Percentiles rank a stretch among this genome's conserved stretches.
phyloP scores from a whole-genome alignment of 2,888 invertebrate genomes.

The Leptopterna dolabrata region DNA sequence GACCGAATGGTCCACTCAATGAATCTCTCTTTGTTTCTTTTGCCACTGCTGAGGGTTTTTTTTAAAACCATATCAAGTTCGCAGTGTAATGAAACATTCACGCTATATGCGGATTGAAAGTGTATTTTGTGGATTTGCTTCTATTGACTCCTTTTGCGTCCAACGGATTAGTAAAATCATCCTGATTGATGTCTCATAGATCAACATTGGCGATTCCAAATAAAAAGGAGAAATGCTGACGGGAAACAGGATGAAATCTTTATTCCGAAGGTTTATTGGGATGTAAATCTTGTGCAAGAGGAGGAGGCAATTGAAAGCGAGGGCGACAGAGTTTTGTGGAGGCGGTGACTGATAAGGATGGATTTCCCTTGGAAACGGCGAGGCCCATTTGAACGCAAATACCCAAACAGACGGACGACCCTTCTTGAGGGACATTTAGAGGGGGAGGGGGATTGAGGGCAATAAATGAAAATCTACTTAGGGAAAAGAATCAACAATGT shows the following conservation, averaged over 20 bases:
- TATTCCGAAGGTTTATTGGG: constrained; percentile 1
- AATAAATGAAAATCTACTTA: not conserved
- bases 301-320: not conserved
- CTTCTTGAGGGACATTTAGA: not conserved
- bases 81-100: too few relatives aligned
- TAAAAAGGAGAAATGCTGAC: not conserved
- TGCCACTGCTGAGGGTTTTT: not conserved
- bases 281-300: constrained; percentile 22
- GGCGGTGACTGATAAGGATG: constrained; percentile 3
- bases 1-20: not conserved
- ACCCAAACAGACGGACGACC: not conserved
- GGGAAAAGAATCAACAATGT: not conserved
- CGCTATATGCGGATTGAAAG: too few relatives aligned
- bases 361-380: not conserved
- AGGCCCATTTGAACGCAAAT: not conserved
- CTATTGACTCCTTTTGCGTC: too few relatives aligned
- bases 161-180: too few relatives aligned
- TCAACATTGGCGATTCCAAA: not conserved
- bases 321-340: not conserved
- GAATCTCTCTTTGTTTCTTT: not conserved
- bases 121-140: too few relatives aligned
- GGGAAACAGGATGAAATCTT: not conserved
- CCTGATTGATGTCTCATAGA: too few relatives aligned
- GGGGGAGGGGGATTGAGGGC: not conserved
- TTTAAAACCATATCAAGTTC: not conserved